Evolutionary conservation across 1,140 invertebrate genomes (phyloP), one percentile per base, ranked within the genome.

Genomic region (Sycophaga agraensis): DNA sequence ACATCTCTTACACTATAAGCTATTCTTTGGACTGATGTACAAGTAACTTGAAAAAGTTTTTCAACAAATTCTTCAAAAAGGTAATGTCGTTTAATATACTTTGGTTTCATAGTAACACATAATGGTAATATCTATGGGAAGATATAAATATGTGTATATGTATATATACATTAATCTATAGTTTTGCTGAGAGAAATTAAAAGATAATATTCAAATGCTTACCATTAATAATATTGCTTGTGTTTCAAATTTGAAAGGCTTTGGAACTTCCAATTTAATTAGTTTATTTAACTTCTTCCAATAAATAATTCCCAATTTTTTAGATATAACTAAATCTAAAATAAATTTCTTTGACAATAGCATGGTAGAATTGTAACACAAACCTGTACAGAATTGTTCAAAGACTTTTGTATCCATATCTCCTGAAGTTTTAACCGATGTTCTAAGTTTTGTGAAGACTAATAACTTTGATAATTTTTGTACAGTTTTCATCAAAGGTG

Each of bases 41-140:
- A 86, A 5, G 84, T 84, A 17, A 85, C 79, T 21, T 84, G 82
- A 39, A 88, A 82, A 7, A 90, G 66, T 69, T 87, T 89, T 17
- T 82, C 79, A 34, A 88, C 71, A 65, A 85, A 90, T 46, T 85
- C 79, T 48, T 88, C 82, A 4, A 88, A 82, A 9, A 85, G 68
- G 60, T 86, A 82, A 72, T 82, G 67, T 66, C 72, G 22, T 40
- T 53, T 75, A 21, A 64, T 62, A 37, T 73, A 71, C 39, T 59
- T 59, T 16, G 70, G 68, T 66, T 67, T 76, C 57, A 79, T 64
- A 72, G 74, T 67, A 68, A 83, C 53, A 81, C 76, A 66, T 80
- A 84, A 16, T 77, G 89, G 89, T 11, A 89, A 66, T 22, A 90
- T 72, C 69, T 87, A 80, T 4, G 11, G 11, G 4, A 31, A 6